Evolutionary conservation across 2,113 vertebrate genomes (phyloP), one percentile per base, ranked within the genome.

Genomic region (Halichoeres trimaculatus): DNA sequence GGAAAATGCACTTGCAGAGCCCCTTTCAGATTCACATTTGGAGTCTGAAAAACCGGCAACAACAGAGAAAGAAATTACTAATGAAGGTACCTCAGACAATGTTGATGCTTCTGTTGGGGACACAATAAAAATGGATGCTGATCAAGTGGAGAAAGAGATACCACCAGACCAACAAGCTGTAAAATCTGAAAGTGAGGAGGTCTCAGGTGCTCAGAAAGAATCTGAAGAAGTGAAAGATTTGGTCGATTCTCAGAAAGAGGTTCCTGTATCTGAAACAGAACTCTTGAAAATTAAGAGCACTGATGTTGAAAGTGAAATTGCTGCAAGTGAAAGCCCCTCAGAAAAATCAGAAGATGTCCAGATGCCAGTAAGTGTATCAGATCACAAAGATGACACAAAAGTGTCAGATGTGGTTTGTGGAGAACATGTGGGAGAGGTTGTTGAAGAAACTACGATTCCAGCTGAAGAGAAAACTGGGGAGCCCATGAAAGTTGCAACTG

Each of bases 141-240:
- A 67, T 60, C 1, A 71, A 16, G 23, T 19, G 51, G 70, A 88
- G 10, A 71, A 65, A 70, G 66, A 83, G 5, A 58, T 50, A 34
- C 0, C 30, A 8, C 9, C 30, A 5, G 67, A 50, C 3, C 30
- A 74, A 70, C 47, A 50, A 5, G 2, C 9, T 45, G 16, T n/a
- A 52, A 51, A 75, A 61, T 1, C 41, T 64, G 45, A 38, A 5
- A 34, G 5, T 61, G 51, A 9, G 6, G 36, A 62, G 23, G 55
- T 73, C 14, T 69, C 64, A 10, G 54, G 53, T 11, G n/a, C 24
- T 23, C 6, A 43, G 50, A 23, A 41, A 1, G 68, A 80, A 70
- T 9, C 19, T 36, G 43, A 72, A 43, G 61, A 83, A 24, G 38
- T 30, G 1, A 45, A 76, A 34, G 55, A 75, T 66, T 11, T 20